These are phyloP conservation scores for Neomonachus schauinslandi DNA, from an alignment of 2,113 vertebrate genomes.

Conservation along the genomic window DNA sequence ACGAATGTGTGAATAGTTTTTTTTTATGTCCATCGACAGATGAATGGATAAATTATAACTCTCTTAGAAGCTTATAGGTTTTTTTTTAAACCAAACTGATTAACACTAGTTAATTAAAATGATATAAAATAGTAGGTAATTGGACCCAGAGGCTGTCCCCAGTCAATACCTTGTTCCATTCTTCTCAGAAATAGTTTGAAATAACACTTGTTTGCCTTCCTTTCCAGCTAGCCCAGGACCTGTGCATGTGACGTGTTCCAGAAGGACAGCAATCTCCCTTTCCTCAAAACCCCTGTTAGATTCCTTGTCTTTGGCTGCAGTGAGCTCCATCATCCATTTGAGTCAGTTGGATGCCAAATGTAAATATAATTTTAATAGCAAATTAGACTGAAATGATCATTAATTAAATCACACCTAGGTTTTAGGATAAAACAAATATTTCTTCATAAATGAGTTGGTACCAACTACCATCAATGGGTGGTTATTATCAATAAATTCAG, in stretches of 20 bases:
- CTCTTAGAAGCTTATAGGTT: neutral
- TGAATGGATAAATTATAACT: neutral
- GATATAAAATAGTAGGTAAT: neutral
- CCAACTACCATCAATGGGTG: too few species aligned
- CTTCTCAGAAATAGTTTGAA: neutral
- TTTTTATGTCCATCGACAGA: too few species aligned
- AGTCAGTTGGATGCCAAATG: too few species aligned
- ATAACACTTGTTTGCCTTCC: neutral
- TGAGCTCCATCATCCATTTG: neutral
- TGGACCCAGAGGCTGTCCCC: neutral
- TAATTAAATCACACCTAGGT: too few species aligned
- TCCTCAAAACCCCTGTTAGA: neutral
- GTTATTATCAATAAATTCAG: too few species aligned
- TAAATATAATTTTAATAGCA: too few species aligned
- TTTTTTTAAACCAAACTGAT: neutral
- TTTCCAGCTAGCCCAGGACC: neutral
- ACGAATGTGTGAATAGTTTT: neutral
- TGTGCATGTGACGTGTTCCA: accelerated
- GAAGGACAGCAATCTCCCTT: neutral
- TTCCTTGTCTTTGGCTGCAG: neutral
- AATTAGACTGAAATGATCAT: too few species aligned
- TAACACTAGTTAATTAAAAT: neutral
- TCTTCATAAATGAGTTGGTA: too few species aligned
- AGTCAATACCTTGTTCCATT: neutral
- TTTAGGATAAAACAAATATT: too few species aligned